A percentile compares a stretch with the other conserved stretches of the same genome.
These are phyloP conservation scores for Odontocolon sp. DNA, from an alignment of 2,888 invertebrate species.

Conservation along the genomic window DNA sequence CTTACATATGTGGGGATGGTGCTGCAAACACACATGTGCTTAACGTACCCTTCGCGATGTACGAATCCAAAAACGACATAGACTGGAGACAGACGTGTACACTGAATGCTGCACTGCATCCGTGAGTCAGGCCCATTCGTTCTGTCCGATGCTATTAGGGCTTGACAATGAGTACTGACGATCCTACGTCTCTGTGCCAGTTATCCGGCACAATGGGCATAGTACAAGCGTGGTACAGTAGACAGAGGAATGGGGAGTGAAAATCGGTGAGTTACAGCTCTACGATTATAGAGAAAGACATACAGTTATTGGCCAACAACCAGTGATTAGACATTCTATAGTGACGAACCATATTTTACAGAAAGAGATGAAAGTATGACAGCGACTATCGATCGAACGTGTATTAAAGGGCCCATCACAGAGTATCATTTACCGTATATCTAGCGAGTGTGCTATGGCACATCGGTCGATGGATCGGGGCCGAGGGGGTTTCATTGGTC, in stretches of 20 bases:
- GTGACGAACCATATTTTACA: too few relatives aligned
- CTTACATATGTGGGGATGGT: too few relatives aligned
- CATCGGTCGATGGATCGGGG: neutral
- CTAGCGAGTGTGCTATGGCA: too few relatives aligned
- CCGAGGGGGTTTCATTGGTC: slow-evolving; percentile 1
- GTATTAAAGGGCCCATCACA: too few relatives aligned
- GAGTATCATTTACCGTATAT: too few relatives aligned
- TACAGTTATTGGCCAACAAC: too few relatives aligned
- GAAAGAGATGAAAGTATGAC: too few relatives aligned
- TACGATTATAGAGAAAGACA: slow-evolving; percentile 41
- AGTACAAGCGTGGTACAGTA: slow-evolving; percentile 33
- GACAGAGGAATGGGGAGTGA: neutral
- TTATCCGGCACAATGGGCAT: slow-evolving; percentile 69
- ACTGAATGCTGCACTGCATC: slow-evolving; percentile 55
- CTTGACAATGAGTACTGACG: slow-evolving; percentile 76
- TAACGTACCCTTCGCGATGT: slow-evolving; percentile 5
- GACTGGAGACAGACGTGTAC: neutral
- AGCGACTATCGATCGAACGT: too few relatives aligned
- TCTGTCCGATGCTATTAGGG: slow-evolving; percentile 75
- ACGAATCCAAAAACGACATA: slow-evolving; percentile 31
- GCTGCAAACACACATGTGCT: slow-evolving; percentile 5
- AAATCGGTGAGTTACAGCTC: slow-evolving; percentile 38
- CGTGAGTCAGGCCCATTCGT: slow-evolving; percentile 67
- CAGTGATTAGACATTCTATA: too few relatives aligned
- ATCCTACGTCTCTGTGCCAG: slow-evolving; percentile 71